Conservation (phyloP, 2,797 vertebrate genomes). For the Periophthalmus magnuspinnatus region DNA sequence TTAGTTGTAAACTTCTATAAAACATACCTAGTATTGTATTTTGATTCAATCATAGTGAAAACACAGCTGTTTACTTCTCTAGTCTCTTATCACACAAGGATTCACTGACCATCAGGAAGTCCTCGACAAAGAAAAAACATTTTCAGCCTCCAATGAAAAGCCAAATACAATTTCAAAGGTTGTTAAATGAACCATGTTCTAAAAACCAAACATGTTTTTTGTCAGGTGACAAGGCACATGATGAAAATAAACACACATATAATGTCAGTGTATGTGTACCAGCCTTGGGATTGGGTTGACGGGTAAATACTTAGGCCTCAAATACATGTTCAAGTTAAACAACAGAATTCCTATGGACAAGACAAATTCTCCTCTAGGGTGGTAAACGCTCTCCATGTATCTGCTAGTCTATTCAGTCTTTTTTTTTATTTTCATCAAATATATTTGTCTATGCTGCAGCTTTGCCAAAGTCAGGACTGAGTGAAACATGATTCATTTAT, state of each 20-base stretch:
- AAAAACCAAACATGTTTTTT: background rate
- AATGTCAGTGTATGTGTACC: background rate
- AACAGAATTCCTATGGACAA: background rate
- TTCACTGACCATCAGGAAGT: no score
- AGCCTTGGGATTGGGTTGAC: background rate
- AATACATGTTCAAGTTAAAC: background rate
- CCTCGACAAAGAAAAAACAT: no score
- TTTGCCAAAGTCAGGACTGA: constrained; percentile 5
- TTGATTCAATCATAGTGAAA: no score
- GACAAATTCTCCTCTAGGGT: no score
- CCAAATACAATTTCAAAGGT: no score
- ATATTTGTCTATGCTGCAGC: background rate
- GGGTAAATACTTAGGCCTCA: background rate
- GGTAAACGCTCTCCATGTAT: no score
- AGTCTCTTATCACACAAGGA: no score
- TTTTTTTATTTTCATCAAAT: background rate
- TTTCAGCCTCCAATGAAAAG: no score
- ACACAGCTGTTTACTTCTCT: no score
- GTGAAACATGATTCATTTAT: constrained; percentile 8
- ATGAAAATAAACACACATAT: background rate
- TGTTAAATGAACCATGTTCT: no score
- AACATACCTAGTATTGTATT: no score
- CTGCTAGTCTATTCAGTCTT: background rate
- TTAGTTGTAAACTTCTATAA: no score
- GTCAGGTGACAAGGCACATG: background rate